A percentile compares a stretch with the other conserved stretches of the same genome.
Conservation (phyloP, 1,140 invertebrate species). For the Globodera ellingtonae region DNA sequence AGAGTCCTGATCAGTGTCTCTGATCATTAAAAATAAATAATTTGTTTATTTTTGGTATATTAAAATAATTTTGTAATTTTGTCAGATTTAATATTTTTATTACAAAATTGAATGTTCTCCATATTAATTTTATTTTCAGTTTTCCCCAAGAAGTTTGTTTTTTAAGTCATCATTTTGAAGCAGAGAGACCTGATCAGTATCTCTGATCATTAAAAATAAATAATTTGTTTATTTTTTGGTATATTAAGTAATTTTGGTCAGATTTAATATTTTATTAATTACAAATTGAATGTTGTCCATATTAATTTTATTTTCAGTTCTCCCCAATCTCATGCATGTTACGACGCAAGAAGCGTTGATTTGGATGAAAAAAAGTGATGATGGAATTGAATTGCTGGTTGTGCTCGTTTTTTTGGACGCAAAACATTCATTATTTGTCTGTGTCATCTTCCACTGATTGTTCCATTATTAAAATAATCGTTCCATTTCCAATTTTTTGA, state of each 20-base stretch:
- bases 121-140: not conserved
- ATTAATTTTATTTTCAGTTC: constrained; percentile 14
- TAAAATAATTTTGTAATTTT: too few relatives aligned
- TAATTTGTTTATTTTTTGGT: too few relatives aligned
- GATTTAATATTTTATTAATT: not conserved
- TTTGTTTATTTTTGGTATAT: too few relatives aligned
- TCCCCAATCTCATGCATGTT: constrained; percentile 31
- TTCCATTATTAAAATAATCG: too few relatives aligned
- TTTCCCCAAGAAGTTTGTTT: constrained; percentile 18
- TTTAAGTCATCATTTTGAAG: not conserved
- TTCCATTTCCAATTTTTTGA: too few relatives aligned
- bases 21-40: not conserved
- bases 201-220: not conserved
- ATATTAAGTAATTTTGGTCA: not conserved
- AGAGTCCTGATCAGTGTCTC: too few relatives aligned
- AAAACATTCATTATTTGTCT: too few relatives aligned
- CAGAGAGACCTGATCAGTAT: too few relatives aligned
- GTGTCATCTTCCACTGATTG: too few relatives aligned
- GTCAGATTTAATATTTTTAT: too few relatives aligned
- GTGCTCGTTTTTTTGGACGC: too few relatives aligned
- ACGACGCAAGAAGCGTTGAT: constrained; percentile 11
- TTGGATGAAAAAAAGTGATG: not conserved
- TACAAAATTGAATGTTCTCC: too few relatives aligned
- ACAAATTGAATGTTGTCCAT: not conserved
- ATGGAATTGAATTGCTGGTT: not conserved